Conservation (phyloP, 2,113 vertebrate species). For the Ceyx cyanopectus region DNA sequence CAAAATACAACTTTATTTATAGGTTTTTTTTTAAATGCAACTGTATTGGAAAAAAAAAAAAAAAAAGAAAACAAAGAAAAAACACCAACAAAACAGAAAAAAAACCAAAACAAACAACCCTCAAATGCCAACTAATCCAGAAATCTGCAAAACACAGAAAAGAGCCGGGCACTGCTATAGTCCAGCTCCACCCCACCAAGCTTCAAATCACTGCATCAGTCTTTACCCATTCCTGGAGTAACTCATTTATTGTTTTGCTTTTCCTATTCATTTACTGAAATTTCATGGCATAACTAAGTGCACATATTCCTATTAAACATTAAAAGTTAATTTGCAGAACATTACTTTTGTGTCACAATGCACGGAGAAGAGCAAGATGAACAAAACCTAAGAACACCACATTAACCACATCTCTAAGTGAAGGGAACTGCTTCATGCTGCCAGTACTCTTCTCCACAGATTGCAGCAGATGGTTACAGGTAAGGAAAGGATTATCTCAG, state of each 20-base stretch:
- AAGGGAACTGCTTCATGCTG: slow-evolving; percentile 59
- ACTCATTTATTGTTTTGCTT: slow-evolving; percentile 57
- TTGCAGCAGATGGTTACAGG: slow-evolving; percentile 53
- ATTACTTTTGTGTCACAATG: slow-evolving; percentile 62
- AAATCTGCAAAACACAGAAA: slow-evolving; percentile 48
- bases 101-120: neutral
- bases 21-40: slow-evolving; percentile 61
- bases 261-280: slow-evolving; percentile 67
- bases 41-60: slow-evolving; percentile 55
- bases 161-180: slow-evolving; percentile 13
- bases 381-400: slow-evolving; percentile 52
- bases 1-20: slow-evolving; percentile 68
- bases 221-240: slow-evolving; percentile 65
- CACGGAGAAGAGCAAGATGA: slow-evolving; percentile 76
- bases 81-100: neutral
- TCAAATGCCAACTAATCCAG: slow-evolving; percentile 69
- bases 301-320: slow-evolving; percentile 72
- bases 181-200: slow-evolving; percentile 53
- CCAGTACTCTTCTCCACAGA: slow-evolving; percentile 77
- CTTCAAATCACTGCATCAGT: slow-evolving; percentile 68
- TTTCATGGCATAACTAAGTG: slow-evolving; percentile 73
- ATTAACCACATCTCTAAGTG: slow-evolving; percentile 23
- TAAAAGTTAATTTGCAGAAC: slow-evolving; percentile 72
- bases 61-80: neutral
- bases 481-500: slow-evolving; percentile 61